Percentiles rank a stretch among this genome's conserved stretches.
Evolutionary conservation across 2,888 invertebrate genomes (phyloP).

Genomic region (Flexamia atlantica): DNA sequence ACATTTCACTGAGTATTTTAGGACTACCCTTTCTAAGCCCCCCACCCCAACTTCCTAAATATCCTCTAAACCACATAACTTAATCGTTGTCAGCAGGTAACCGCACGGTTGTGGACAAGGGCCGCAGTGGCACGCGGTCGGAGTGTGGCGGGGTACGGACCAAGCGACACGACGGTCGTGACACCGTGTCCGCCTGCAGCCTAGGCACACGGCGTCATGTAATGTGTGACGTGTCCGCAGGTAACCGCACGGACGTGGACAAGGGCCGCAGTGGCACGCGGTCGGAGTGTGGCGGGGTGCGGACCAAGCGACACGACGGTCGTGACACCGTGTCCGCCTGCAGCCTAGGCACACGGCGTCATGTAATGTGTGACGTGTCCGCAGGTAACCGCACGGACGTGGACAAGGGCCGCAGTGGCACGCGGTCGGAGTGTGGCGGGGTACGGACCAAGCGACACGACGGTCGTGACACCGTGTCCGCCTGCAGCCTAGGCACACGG

Average conservation of each 20-base stretch:
- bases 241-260: slow-evolving; percentile 89
- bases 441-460: slow-evolving; percentile 71
- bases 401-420: slow-evolving; percentile 80
- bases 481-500: no score
- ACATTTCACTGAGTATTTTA: no score
- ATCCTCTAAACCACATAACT: no score
- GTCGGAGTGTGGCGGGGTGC: slow-evolving; percentile 81
- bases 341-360: slow-evolving; percentile 86
- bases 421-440: slow-evolving; percentile 80
- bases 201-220: slow-evolving; percentile 86
- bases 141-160: slow-evolving; percentile 78
- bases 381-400: slow-evolving; percentile 86
- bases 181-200: slow-evolving; percentile 77
- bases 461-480: slow-evolving; percentile 73
- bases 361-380: no score
- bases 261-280: slow-evolving; percentile 77
- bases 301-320: slow-evolving; percentile 71
- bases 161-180: slow-evolving; percentile 72
- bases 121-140: slow-evolving; percentile 77
- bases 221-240: no score
- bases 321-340: slow-evolving; percentile 75
- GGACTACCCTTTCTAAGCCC: no score
- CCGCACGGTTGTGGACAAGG: slow-evolving; percentile 88
- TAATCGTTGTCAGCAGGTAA: no score
- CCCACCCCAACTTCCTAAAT: no score